Evolutionary conservation across 2,888 invertebrate genomes (phyloP).

Genomic region (Muscina levida): DNA sequence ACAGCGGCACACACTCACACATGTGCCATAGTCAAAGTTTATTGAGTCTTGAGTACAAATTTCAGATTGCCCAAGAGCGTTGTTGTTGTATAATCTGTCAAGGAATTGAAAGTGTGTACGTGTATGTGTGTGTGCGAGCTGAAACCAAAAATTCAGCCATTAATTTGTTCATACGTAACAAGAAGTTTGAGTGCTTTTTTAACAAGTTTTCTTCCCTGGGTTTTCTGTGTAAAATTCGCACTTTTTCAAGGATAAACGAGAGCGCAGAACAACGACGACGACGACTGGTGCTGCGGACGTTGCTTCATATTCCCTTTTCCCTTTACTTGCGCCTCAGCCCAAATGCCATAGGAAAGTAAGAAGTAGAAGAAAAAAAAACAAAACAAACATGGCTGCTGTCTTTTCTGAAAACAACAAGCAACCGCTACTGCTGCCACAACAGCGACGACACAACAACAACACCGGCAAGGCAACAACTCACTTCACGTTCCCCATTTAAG

Average conservation of each 20-base stretch:
- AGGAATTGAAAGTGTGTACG: slow-evolving; percentile 22
- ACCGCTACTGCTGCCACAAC: background rate
- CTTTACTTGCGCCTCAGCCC: slow-evolving; percentile 11
- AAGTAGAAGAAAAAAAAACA: slow-evolving; percentile 3
- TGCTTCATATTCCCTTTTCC: slow-evolving; percentile 1
- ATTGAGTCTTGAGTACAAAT: slow-evolving; percentile 6
- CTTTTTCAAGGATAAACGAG: slow-evolving; percentile 61
- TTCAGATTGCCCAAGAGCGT: slow-evolving; percentile 19
- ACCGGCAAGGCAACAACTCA: slow-evolving; percentile 22
- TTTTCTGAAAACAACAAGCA: slow-evolving; percentile 53
- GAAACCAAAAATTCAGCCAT: slow-evolving; percentile 55
- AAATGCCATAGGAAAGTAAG: no score
- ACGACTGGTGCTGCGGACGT: slow-evolving; percentile 39
- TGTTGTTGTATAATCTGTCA: slow-evolving; percentile 30
- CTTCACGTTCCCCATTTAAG: background rate
- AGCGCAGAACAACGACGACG: slow-evolving; percentile 20
- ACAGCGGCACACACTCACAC: background rate
- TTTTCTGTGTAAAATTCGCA: slow-evolving; percentile 54
- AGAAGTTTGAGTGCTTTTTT: slow-evolving; percentile 60
- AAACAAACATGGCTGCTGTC: slow-evolving; percentile 65
- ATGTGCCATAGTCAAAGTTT: background rate
- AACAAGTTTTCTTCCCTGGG: slow-evolving; percentile 60
- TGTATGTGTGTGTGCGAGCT: slow-evolving; percentile 38
- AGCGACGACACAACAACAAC: slow-evolving; percentile 3
- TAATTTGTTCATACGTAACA: slow-evolving; percentile 52